Evolutionary conservation across 2,113 vertebrate genomes (phyloP).

Genomic region (Prochilodus magdalenae): DNA sequence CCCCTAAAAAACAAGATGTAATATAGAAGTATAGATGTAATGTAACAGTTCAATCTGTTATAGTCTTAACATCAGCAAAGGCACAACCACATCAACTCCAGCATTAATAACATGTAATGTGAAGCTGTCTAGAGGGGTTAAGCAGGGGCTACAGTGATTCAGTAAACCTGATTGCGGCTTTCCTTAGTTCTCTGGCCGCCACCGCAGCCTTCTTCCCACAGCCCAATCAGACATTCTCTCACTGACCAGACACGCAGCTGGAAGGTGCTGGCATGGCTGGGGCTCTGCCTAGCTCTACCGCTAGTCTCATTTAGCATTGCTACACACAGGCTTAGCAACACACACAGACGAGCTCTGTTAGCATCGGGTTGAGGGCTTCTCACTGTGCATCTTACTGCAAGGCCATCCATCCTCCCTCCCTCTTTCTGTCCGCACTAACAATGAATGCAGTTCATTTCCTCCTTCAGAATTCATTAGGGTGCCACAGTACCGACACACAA

Average conservation of each 20-base stretch:
- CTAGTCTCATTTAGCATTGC: conserved; percentile 56
- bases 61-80: too few relatives aligned
- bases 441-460: conserved; percentile 41
- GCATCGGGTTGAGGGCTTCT: conserved; percentile 27
- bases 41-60: too few relatives aligned
- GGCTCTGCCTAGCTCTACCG: conserved; percentile 20
- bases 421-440: conserved; percentile 25
- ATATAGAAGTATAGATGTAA: too few relatives aligned
- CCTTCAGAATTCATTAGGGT: conserved; percentile 29
- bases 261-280: conserved; percentile 32
- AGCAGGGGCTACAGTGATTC: neutral
- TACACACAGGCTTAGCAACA: conserved; percentile 29
- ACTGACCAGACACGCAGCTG: conserved; percentile 43
- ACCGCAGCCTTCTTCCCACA: neutral
- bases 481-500: neutral
- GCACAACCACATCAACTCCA: neutral
- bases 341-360: conserved; percentile 50
- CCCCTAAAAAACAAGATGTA: too few relatives aligned
- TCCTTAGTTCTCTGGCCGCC: neutral
- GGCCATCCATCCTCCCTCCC: conserved; percentile 17
- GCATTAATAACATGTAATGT: too few relatives aligned
- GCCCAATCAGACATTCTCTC: conserved; percentile 46
- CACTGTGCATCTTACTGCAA: conserved; percentile 36
- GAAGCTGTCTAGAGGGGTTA: neutral
- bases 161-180: neutral